A percentile compares a stretch with the other conserved stretches of the same genome.
These are phyloP conservation scores for Phylloscopus collybita DNA, from an alignment of 2,797 vertebrate genomes.

Conservation along the genomic window DNA sequence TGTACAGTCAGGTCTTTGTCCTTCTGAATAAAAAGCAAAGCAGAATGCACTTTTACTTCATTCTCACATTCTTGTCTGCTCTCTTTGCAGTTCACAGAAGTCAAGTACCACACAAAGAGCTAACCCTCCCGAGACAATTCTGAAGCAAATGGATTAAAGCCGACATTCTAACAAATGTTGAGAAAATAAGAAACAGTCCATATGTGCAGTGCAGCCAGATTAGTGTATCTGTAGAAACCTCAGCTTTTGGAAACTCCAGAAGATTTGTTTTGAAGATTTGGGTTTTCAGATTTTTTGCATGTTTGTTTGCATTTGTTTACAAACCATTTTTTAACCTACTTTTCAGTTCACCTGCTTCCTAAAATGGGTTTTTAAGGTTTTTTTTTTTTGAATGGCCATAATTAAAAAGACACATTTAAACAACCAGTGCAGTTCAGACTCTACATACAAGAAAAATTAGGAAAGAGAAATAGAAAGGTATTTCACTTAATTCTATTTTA, in stretches of 20 bases:
- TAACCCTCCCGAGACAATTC: background rate
- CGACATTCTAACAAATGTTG: background rate
- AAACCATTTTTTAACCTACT: background rate
- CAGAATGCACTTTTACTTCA: background rate
- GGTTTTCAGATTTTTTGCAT: background rate
- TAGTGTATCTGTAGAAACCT: background rate
- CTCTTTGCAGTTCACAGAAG: background rate
- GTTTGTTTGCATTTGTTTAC: background rate
- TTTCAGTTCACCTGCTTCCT: background rate
- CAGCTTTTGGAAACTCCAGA: background rate
- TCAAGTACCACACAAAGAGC: background rate
- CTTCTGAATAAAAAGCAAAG: background rate
- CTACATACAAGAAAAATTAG: background rate
- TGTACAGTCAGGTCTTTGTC: background rate
- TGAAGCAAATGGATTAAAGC: background rate
- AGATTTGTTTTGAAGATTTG: background rate
- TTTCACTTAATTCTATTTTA: background rate
- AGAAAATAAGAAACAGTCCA: background rate
- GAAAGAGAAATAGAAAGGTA: background rate
- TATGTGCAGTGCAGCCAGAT: background rate
- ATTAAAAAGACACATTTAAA: background rate
- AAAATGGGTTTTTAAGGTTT: background rate
- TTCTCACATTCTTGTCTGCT: background rate
- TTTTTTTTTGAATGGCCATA: background rate
- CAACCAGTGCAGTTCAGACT: background rate